These are phyloP conservation scores for Mormyrus hasselquistii DNA, from an alignment of 2,797 vertebrate species.

Conservation along the genomic window DNA sequence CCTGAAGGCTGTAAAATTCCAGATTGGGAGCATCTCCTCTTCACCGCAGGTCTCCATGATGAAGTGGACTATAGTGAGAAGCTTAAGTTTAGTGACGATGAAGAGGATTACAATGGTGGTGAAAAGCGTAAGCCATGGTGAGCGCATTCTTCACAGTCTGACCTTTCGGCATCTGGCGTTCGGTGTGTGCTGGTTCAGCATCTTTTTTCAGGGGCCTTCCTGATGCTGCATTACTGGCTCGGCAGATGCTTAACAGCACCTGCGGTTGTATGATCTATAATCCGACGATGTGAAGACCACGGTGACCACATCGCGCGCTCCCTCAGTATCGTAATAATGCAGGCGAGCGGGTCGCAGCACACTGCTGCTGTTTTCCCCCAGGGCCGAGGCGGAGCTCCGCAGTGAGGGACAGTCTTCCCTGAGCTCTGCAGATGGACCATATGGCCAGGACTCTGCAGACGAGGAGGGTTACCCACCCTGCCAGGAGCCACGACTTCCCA, in stretches of 20 bases:
- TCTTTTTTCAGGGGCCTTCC: not conserved
- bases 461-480: slow-evolving; percentile 66
- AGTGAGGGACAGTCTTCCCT: slow-evolving; percentile 70
- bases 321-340: not conserved
- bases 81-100: slow-evolving; percentile 94
- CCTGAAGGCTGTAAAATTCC: not conserved
- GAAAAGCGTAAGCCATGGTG: slow-evolving; percentile 82
- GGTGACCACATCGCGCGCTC: not conserved
- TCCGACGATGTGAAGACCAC: not conserved
- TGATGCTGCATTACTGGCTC: not conserved
- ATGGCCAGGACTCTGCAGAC: slow-evolving; percentile 67
- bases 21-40: not conserved
- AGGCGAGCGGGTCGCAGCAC: not conserved
- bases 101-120: slow-evolving; percentile 68
- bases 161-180: not conserved
- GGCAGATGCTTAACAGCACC: not conserved
- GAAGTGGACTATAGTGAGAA: slow-evolving; percentile 98
- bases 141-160: slow-evolving; percentile 27
- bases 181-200: not conserved
- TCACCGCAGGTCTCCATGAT: slow-evolving; percentile 79
- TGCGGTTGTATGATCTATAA: not conserved
- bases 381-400: slow-evolving; percentile 72
- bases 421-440: slow-evolving; percentile 72
- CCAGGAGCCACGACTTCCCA: slow-evolving; percentile 61
- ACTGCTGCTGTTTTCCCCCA: slow-evolving; percentile 23